phyloP scores from a whole-genome alignment of 1,140 invertebrate genomes.

The Chymomyza costata region DNA sequence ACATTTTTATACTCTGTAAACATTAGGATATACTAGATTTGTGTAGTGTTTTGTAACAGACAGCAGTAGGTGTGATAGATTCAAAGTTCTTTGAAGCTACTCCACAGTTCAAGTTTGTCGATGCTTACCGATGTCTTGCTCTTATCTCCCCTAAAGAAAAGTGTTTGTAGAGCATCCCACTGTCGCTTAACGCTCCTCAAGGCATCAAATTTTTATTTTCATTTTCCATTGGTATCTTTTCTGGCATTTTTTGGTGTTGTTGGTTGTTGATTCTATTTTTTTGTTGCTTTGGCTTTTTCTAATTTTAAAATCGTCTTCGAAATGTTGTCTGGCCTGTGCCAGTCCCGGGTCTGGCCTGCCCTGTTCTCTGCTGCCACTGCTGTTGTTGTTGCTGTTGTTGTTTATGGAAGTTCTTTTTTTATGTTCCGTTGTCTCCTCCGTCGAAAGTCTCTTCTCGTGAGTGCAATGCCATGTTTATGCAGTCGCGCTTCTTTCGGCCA shows the following conservation, averaged over 20 bases:
- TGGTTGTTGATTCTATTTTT: background rate
- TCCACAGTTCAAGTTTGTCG: no score
- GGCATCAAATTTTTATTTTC: constrained; percentile 57
- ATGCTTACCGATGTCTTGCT: no score
- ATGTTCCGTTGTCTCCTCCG: constrained; percentile 22
- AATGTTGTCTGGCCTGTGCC: constrained; percentile 44
- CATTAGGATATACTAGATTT: no score
- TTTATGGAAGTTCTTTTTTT: constrained; percentile 66
- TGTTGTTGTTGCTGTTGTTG: constrained; percentile 40
- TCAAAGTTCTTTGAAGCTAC: no score
- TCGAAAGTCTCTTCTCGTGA: constrained; percentile 19
- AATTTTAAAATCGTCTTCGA: constrained; percentile 68
- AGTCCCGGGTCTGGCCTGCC: constrained; percentile 25
- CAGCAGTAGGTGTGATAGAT: no score
- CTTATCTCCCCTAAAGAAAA: no score
- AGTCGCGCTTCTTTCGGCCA: constrained; percentile 20
- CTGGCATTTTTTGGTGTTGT: constrained; percentile 18
- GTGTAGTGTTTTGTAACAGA: no score
- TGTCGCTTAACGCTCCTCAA: background rate
- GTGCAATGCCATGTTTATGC: constrained; percentile 69
- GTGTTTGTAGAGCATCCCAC: no score
- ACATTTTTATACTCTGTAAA: no score
- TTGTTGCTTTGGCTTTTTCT: constrained; percentile 36
- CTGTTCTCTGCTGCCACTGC: background rate
- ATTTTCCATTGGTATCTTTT: constrained; percentile 50